Base-by-base conservation (phyloP, 2,797 vertebrate species). In the Falco concolor region DNA sequence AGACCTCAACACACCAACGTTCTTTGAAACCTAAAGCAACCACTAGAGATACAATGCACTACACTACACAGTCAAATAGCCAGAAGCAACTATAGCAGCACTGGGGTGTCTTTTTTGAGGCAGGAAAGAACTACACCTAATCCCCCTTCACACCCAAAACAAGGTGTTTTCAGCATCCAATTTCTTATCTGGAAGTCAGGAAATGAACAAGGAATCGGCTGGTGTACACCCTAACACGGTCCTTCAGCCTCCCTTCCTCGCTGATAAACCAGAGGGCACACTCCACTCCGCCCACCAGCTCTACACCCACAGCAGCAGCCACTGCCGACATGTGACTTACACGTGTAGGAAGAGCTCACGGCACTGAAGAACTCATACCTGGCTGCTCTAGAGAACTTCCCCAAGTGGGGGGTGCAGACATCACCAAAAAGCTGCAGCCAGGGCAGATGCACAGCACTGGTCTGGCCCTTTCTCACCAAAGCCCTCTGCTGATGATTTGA, bases 161-260 rank as follows among this genome's bases (percentile, higher is more conserved):
- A 74, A 83, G 13, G 24, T 11, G 5, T 36, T 84, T 59, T 54
- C 47, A 67, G 36, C n/a, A 84, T 23, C 12, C 19, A 21, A 1
- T 74, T 63, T 67, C 14, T 47, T 9, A 56, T 5, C 50, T 53
- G 16, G 12, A 85, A 65, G 8, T 24, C 45, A 54, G 47, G 11
- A 40, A 69, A 22, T 0, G 9, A 18, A 53, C 49, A 59, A 44
- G 10, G 20, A 63, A 38, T 8, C 38, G 63, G 54, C 17, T 79
- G 40, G 6, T 24, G 6, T 14, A 8, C 8, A 36, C 8, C 12
- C 34, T 10, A 38, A 17, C 10, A 28, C 0, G 0, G 28, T 18
- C 47, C n/a, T 49, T 36, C 42, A 61, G 28, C 23, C 22, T 65
- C 6, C 13, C 17, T 17, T 50, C 49, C 64, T 63, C 44, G 18